Percentiles rank a stretch among this genome's conserved stretches.
Conservation (phyloP, 1,140 invertebrate species). For the Diprion similis region DNA sequence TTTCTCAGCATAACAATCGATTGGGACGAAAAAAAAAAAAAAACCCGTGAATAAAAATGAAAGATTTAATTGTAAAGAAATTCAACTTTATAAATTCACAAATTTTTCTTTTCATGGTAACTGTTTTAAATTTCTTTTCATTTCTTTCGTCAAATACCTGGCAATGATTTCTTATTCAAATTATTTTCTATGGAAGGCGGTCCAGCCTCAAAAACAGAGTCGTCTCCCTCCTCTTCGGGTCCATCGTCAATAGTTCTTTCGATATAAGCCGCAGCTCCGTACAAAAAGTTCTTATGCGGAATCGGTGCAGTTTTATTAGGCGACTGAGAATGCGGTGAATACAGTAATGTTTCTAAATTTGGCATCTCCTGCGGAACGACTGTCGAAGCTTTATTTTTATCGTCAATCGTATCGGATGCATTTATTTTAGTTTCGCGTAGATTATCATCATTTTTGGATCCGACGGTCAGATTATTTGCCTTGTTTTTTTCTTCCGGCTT, state of each 20-base stretch:
- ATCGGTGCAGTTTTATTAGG: neutral
- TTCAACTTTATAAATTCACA: neutral
- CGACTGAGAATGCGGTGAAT: neutral
- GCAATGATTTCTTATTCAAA: conserved; percentile 10
- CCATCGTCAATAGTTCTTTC: conserved; percentile 49
- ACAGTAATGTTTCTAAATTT: neutral
- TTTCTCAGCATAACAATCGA: neutral
- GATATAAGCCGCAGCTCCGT: conserved; percentile 43
- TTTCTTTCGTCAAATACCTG: conserved; percentile 27
- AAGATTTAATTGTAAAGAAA: too few species aligned
- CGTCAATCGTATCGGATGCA: conserved; percentile 6
- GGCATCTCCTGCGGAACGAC: neutral
- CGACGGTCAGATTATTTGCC: neutral
- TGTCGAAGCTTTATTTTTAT: neutral
- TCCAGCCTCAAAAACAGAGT: conserved; percentile 53
- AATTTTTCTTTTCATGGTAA: neutral
- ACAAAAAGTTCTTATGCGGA: conserved; percentile 19
- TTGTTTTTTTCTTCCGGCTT: conserved; percentile 8
- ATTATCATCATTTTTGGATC: neutral
- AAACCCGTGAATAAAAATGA: conserved; percentile 2
- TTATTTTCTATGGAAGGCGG: conserved; percentile 9
- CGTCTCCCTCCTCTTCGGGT: conserved; percentile 55
- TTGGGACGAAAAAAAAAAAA: neutral
- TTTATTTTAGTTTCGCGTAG: neutral
- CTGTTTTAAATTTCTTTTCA: conserved; percentile 14